phyloP scores from a whole-genome alignment of 1,140 invertebrate species.

The Sitophilus oryzae region DNA sequence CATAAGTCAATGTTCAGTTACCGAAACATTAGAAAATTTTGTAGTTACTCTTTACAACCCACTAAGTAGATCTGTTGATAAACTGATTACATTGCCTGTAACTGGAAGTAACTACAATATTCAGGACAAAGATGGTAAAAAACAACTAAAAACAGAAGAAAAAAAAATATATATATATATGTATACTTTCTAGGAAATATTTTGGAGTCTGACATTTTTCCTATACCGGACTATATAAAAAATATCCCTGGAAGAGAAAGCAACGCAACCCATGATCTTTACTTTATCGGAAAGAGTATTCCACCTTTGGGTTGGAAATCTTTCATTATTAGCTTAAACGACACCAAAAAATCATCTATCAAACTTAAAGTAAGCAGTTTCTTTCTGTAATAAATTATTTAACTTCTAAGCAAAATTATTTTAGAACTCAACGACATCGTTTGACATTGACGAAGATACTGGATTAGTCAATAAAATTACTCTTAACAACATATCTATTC shows the following conservation, averaged over 20 bases:
- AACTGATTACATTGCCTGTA: conserved; percentile 69
- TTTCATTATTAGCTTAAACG: too few species aligned
- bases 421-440: background rate
- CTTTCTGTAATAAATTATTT: too few species aligned
- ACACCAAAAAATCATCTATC: too few species aligned
- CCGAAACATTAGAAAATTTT: conserved; percentile 57
- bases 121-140: background rate
- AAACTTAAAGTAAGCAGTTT: too few species aligned
- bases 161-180: background rate
- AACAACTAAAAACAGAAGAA: background rate
- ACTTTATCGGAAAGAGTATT: conserved; percentile 58
- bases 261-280: conserved; percentile 55
- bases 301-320: conserved; percentile 61
- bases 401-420: too few species aligned
- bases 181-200: too few species aligned
- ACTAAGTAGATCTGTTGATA: conserved; percentile 55
- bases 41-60: conserved; percentile 52
- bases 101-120: conserved; percentile 30
- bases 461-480: conserved; percentile 53
- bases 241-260: conserved; percentile 58
- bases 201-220: conserved; percentile 30
- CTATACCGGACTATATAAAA: conserved; percentile 52
- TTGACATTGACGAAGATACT: conserved; percentile 48
- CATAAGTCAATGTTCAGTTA: conserved; percentile 53
- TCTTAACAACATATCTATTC: conserved; percentile 43